A percentile compares a stretch with the other conserved stretches of the same genome.
These are phyloP conservation scores for Apamea anceps DNA, from an alignment of 2,888 invertebrate species.

Conservation along the genomic window DNA sequence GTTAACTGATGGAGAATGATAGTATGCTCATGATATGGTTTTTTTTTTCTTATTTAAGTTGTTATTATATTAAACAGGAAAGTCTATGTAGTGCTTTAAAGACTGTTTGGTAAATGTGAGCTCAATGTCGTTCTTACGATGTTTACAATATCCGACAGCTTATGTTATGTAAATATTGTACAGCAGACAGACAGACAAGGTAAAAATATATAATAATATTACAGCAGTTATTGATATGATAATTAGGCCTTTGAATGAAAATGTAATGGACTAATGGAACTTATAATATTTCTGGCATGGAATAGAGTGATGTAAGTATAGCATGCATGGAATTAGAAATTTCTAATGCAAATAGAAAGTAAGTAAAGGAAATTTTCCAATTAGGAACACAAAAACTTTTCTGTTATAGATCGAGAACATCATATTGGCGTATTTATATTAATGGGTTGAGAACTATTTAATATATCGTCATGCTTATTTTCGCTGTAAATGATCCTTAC, in stretches of 20 bases:
- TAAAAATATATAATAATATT: constrained; percentile 35
- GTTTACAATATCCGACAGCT: constrained; percentile 67
- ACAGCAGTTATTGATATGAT: constrained; percentile 13
- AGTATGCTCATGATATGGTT: neutral
- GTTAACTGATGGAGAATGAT: neutral
- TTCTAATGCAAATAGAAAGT: constrained; percentile 58
- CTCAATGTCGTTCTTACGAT: constrained; percentile 55
- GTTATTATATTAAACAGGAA: neutral
- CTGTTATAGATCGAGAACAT: neutral
- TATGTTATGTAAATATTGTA: constrained; percentile 75
- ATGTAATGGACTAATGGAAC: neutral
- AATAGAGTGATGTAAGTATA: constrained; percentile 12
- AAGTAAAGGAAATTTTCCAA: constrained; percentile 34
- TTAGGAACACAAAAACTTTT: constrained; percentile 10
- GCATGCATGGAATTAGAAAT: constrained; percentile 39
- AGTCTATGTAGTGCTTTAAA: neutral
- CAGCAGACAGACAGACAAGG: constrained; percentile 45
- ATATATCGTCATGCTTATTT: neutral
- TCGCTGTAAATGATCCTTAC: neutral
- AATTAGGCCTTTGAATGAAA: constrained; percentile 6
- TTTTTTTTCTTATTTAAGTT: too few species aligned
- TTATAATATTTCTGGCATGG: constrained; percentile 7
- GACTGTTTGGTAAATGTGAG: constrained; percentile 18
- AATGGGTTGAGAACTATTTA: neutral
- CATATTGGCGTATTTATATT: neutral